Evolutionary conservation across 2,797 vertebrate species (phyloP), one percentile per base, ranked within the genome.

Genomic region (Anas georgica): DNA sequence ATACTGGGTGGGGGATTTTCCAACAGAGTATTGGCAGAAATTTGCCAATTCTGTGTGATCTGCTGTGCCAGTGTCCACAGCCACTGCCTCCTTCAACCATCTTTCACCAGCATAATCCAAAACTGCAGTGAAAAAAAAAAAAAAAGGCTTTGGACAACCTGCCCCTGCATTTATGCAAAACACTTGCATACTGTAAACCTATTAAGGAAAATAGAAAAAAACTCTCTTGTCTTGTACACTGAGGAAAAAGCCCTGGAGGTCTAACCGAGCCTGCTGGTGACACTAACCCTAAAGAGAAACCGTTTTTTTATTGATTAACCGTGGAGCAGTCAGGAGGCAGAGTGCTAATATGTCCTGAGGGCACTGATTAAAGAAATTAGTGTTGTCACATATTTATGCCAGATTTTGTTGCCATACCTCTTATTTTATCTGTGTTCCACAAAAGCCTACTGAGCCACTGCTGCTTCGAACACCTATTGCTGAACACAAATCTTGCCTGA

Each of bases 211-310:
- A 88, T 3, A 85, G 91, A 22, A 48, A 48, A 46, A 46, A 48
- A 79, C 17, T 16, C 58, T 46, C 67, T 73, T 72, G 52, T 46
- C 67, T 73, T 72, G 52, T 78, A 72, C 26, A 14, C 55, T 6
- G 39, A 66, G 72, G 72, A 83, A 69, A 96, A 88, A 84, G 86
- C 75, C 81, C 64, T 37, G 58, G 45, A 91, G 76, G n/a, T 56
- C 79, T 66, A 66, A 55, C 54, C 68, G 64, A 72, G 83, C 81
- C 94, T 88, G 73, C 78, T 94, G 78, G 78, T 87, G 93, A 80
- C 88, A 87, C 50, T 92, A 93, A 78, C 81, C 91, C 88, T 95
- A 82, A 90, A 95, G 88, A 68, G 90, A 94, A 95, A 83, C 88
- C 68, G 60, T 3, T 0, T 93, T 95, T 93, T 67, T 82, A 92